Evolutionary conservation across 2,888 invertebrate genomes (phyloP), one percentile per base, ranked within the genome.

Genomic region (Cistogaster globosa): DNA sequence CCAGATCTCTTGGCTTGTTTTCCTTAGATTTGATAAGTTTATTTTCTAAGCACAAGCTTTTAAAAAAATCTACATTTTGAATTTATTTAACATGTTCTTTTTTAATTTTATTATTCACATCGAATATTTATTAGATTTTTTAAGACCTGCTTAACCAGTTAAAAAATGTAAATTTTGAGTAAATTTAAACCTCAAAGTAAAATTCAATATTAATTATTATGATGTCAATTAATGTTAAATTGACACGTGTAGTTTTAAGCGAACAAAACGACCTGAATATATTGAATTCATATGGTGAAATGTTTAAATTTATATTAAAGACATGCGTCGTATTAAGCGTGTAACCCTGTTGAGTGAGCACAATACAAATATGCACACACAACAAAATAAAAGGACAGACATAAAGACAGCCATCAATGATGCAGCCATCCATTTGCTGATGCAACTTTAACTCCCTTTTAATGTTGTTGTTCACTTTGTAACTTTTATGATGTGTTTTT

Each of bases 291-390:
- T 36, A 36, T 60, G 58, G 22, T 45, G 26, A 45, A 65, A 68
- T 38, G n/a, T 7, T 20, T 53, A 6, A 45, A 42, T 63, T 14
- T 26, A 32, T 55, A 67, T 71, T 75, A 4, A 79, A 36, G 63
- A 71, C 85, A 79, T 69, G 78, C 78, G 75, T 69, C 85, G 67
- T 67, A 82, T 82, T 78, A 71, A 68, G 55, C 68, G 51, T 62
- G 72, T n/a, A 84, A 82, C 82, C 78, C 78, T 69, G 68, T 81
- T 63, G 26, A 48, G 18, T 68, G 20, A 32, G 16, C 14, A 67
- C 48, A 48, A 16, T 16, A 48, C 8, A 38, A 8, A 26, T 12
- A 26, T 6, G 51, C 20, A n/a, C 11, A 12, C 12, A 26, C 18
- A 38, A 60, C 20, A n/a, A 42, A 60, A 53, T 42, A 42, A 79